Percentiles rank a stretch among this genome's conserved stretches.
Evolutionary conservation across 1,140 invertebrate species (phyloP).

Genomic region (Lasioglossum albipes): DNA sequence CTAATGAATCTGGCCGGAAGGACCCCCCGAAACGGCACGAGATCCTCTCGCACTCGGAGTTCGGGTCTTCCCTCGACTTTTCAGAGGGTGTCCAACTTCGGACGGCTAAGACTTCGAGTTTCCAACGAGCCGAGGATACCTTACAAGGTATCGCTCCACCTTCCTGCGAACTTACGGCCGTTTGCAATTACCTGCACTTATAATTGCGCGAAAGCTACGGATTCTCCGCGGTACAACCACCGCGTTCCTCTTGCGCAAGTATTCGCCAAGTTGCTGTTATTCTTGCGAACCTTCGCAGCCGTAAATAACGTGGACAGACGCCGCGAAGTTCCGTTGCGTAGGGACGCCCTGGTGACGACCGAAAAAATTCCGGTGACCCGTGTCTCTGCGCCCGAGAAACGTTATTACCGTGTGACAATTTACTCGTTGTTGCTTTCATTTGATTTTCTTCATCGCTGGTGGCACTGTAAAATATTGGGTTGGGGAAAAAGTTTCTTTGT

Average conservation of each 20-base stretch:
- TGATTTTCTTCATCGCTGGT: too few species aligned
- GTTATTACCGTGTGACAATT: too few species aligned
- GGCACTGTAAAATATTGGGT: too few species aligned
- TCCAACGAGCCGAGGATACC: slow-evolving; percentile 64
- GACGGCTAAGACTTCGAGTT: slow-evolving; percentile 66
- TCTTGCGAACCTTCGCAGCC: slow-evolving; percentile 20
- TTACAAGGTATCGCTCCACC: slow-evolving; percentile 45
- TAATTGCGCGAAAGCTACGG: slow-evolving; percentile 41
- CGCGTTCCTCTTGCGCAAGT: slow-evolving; percentile 39
- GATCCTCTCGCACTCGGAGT: slow-evolving; percentile 27
- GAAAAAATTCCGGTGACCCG: not conserved
- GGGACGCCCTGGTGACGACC: too few species aligned
- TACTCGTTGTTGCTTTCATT: too few species aligned
- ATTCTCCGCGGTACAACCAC: slow-evolving; percentile 22
- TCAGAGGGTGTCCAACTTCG: slow-evolving; percentile 67
- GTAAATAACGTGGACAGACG: slow-evolving; percentile 35
- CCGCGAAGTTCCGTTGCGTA: not conserved
- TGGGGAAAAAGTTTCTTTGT: too few species aligned
- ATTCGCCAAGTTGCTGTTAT: slow-evolving; percentile 46
- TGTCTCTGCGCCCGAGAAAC: not conserved
- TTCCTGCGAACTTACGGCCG: slow-evolving; percentile 54
- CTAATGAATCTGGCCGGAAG: slow-evolving; percentile 70
- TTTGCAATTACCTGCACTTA: slow-evolving; percentile 56
- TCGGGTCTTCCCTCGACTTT: slow-evolving; percentile 65
- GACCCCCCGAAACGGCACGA: slow-evolving; percentile 49